A percentile compares a stretch with the other conserved stretches of the same genome.
Conservation (phyloP, 2,888 invertebrate species). For the Masnerella sp. region DNA sequence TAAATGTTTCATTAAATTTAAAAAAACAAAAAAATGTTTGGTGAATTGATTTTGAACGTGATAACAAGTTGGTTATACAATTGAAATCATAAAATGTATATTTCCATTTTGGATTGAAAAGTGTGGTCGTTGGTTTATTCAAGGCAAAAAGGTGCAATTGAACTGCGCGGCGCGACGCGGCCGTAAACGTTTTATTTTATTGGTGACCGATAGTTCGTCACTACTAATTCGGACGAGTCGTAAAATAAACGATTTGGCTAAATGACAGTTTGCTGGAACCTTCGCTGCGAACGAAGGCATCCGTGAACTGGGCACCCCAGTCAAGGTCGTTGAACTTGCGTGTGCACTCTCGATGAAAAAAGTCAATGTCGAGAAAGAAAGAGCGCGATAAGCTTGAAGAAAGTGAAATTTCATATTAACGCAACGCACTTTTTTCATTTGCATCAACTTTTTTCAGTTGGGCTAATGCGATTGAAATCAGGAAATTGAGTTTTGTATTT, state of each 20-base stretch:
- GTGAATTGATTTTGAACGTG: too few species aligned
- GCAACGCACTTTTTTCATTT: too few species aligned
- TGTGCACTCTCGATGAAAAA: neutral
- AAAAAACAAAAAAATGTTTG: too few species aligned
- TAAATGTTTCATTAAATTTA: too few species aligned
- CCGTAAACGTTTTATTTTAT: slow-evolving; percentile 3
- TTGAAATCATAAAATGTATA: too few species aligned
- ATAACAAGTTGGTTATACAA: too few species aligned
- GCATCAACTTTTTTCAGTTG: too few species aligned
- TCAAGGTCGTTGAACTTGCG: slow-evolving; percentile 1
- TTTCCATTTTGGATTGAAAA: too few species aligned
- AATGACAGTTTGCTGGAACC: neutral
- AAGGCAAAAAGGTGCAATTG: neutral
- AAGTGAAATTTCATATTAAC: neutral
- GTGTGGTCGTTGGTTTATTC: too few species aligned
- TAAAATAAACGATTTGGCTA: neutral
- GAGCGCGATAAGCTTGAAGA: neutral
- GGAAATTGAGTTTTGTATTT: too few species aligned
- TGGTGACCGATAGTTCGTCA: slow-evolving; percentile 1
- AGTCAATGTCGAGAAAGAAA: neutral
- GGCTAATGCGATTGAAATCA: too few species aligned
- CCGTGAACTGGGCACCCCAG: slow-evolving; percentile 1
- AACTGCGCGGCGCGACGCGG: neutral
- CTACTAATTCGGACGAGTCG: slow-evolving; percentile 1
- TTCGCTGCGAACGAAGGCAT: neutral